Evolutionary conservation across 2,113 vertebrate species (phyloP), one percentile per base, ranked within the genome.

Genomic region (Epinephelus moara): DNA sequence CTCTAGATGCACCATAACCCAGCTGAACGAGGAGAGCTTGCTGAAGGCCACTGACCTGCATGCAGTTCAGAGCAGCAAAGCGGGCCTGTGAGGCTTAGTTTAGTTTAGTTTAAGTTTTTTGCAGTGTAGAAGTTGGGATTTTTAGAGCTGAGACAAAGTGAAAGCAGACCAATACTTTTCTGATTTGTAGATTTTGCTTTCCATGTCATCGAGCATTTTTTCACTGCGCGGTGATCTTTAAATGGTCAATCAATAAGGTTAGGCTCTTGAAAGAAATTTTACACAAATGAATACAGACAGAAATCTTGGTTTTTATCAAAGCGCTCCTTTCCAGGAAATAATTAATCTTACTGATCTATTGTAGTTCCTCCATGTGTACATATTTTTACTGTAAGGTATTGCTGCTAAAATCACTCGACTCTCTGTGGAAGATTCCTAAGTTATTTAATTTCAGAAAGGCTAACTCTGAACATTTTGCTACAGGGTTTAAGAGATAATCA

Each of bases 1-100:
- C 52, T 94, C 96, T 5, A 95, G 96, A 89, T 94, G 96, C 87
- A 92, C 92, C 81, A 96, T 96, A 85, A 96, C 96, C 30, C 93
- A 94, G 88, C 90, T 78, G 68, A 96, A 96, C 0, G 94, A 96
- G 55, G 94, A 96, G 69, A 94, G 94, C 71, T 93, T 96, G 2
- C 95, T 96, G 2, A 94, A 96, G 91, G 95, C 95, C 27, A 94
- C 96, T 3, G 96, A 97, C 78, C 93, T 93, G 57, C 94, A 30
- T 96, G 19, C 96, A 96, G 78, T 95, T 96, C 12, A 70, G 91
- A 23, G 92, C 94, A 0, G 93, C 96, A 3, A 96, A 96, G 89
- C 94, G 91, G 78, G 95, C 96, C 69, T 96, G 30, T 0, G 23
- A 84, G 63, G 69, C 30, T 4, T 4, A 30, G 30, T 30, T 30